phyloP scores from a whole-genome alignment of 2,113 vertebrate genomes.

The Siniperca knerii region DNA sequence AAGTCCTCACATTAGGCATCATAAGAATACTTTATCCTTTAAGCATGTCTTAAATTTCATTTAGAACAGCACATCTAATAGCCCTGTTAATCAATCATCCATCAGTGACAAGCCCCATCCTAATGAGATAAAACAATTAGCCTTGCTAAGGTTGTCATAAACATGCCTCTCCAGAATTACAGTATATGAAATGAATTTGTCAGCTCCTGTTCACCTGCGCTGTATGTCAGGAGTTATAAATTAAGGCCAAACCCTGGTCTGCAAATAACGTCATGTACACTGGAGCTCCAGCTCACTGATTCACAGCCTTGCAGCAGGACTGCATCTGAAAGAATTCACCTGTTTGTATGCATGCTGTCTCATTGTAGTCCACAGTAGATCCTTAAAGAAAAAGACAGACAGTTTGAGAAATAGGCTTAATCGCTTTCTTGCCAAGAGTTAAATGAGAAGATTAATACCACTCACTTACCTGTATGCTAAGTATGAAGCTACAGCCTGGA shows the following conservation, averaged over 20 bases:
- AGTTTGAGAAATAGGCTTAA: neutral
- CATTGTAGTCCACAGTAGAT: neutral
- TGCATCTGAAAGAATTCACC: constrained; percentile 6
- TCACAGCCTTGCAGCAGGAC: neutral
- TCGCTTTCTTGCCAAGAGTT: neutral
- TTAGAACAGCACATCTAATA: constrained; percentile 9
- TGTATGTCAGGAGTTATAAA: constrained; percentile 23
- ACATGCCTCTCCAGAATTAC: neutral
- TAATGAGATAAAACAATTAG: constrained; percentile 29
- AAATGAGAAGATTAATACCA: neutral
- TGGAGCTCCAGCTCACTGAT: neutral
- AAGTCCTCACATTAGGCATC: neutral
- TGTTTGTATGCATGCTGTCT: neutral
- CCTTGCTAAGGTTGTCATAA: neutral
- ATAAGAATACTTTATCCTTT: too few relatives aligned
- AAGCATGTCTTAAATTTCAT: neutral
- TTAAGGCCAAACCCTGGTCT: constrained; percentile 12
- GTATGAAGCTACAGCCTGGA: neutral
- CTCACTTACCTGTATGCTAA: neutral
- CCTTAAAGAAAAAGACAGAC: neutral
- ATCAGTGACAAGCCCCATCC: neutral
- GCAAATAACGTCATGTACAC: constrained; percentile 12
- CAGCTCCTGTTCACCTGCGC: neutral
- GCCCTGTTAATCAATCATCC: constrained; percentile 11
- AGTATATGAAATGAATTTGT: constrained; percentile 9